Conservation (phyloP, 2,113 vertebrate species). For the Capricornis sumatraensis region DNA sequence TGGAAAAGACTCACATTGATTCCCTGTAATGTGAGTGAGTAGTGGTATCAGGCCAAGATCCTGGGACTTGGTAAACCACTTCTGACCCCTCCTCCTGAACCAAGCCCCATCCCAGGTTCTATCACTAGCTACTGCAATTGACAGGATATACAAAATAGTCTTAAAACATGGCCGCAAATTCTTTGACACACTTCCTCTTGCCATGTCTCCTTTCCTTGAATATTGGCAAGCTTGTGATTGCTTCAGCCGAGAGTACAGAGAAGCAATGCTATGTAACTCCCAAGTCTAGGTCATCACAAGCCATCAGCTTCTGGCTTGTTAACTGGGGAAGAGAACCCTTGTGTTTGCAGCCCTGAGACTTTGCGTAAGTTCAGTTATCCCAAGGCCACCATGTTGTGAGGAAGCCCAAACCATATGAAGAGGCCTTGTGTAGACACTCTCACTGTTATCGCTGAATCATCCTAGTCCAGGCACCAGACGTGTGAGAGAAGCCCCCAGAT, state of each 20-base stretch:
- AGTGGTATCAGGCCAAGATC: background rate
- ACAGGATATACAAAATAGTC: background rate
- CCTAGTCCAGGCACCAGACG: background rate
- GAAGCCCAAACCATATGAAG: background rate
- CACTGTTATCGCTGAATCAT: background rate
- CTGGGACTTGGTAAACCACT: background rate
- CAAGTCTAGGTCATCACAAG: background rate
- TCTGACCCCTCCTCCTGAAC: background rate
- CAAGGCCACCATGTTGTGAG: background rate
- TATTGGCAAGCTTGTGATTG: background rate
- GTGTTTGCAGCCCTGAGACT: background rate
- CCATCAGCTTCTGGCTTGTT: background rate
- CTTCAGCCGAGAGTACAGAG: background rate
- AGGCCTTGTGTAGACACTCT: background rate
- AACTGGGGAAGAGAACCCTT: background rate
- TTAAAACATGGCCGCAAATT: background rate
- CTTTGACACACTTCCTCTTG: background rate
- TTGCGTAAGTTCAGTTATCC: background rate
- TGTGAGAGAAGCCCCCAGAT: background rate
- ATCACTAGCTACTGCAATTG: too few relatives aligned
- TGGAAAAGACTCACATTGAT: background rate
- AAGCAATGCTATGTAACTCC: background rate
- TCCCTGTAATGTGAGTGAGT: too few relatives aligned
- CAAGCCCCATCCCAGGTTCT: background rate
- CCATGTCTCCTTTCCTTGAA: background rate